Conservation (phyloP, 2,797 vertebrate genomes). For the Coilia nasus region DNA sequence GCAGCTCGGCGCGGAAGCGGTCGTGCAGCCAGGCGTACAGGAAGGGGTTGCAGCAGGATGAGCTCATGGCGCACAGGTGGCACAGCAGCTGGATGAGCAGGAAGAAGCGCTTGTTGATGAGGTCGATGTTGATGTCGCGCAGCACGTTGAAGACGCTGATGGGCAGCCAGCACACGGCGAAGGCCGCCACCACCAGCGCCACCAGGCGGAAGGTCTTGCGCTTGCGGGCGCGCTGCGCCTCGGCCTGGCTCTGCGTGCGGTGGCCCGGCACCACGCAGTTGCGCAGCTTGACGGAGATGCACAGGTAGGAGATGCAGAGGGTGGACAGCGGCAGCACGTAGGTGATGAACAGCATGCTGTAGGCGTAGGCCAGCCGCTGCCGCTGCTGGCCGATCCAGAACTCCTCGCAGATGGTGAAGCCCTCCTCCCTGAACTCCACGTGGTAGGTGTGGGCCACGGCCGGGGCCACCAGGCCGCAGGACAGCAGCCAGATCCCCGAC, state of each 20-base stretch:
- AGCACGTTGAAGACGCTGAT: slow-evolving; percentile 88
- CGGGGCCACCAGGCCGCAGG: slow-evolving; percentile 81
- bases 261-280: slow-evolving; percentile 85
- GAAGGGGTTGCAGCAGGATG: slow-evolving; percentile 89
- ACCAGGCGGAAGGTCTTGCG: slow-evolving; percentile 87
- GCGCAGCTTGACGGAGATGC: slow-evolving; percentile 84
- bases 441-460: slow-evolving; percentile 88
- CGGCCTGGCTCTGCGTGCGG: slow-evolving; percentile 80
- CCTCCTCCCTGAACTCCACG: slow-evolving; percentile 83
- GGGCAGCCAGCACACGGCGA: slow-evolving; percentile 87
- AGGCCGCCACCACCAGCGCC: slow-evolving; percentile 82
- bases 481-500: slow-evolving; percentile 85
- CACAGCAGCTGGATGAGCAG: slow-evolving; percentile 87
- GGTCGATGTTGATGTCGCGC: slow-evolving; percentile 83
- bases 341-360: slow-evolving; percentile 84
- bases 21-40: slow-evolving; percentile 89
- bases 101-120: slow-evolving; percentile 86
- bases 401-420: slow-evolving; percentile 88
- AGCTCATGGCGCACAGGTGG: slow-evolving; percentile 89
- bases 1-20: slow-evolving; percentile 82
- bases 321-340: slow-evolving; percentile 87
- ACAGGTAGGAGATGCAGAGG: slow-evolving; percentile 84
- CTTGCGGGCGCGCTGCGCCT: slow-evolving; percentile 79
- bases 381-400: slow-evolving; percentile 85
- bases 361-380: slow-evolving; percentile 82